Conservation (phyloP, 1,140 invertebrate species). For the Drosophila takahashii region DNA sequence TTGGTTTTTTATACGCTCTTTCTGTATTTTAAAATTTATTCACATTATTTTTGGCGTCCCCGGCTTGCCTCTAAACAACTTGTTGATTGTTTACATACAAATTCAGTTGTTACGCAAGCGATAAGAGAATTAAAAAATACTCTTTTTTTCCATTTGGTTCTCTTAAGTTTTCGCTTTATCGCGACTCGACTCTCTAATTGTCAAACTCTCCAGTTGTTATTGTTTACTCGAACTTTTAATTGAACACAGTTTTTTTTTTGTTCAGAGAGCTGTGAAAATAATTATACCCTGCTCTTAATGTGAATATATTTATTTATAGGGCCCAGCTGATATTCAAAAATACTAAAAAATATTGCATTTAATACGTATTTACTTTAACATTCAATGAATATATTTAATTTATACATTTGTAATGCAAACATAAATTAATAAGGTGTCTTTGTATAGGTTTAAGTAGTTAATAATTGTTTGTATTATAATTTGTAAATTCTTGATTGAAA, state of each 20-base stretch:
- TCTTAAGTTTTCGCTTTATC: not conserved
- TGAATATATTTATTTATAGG: conserved; percentile 2
- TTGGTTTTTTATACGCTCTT: conserved; percentile 23
- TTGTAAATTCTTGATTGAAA: too few relatives aligned
- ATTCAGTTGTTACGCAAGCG: conserved; percentile 50
- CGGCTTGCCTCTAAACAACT: conserved; percentile 23
- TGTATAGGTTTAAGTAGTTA: too few relatives aligned
- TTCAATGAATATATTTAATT: too few relatives aligned
- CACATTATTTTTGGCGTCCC: conserved; percentile 18
- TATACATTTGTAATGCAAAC: too few relatives aligned
- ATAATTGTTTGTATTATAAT: too few relatives aligned
- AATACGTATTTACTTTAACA: too few relatives aligned
- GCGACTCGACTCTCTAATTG: not conserved
- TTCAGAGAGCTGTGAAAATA: not conserved
- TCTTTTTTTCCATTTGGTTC: conserved; percentile 2
- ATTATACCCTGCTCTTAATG: not conserved
- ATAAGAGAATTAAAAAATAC: not conserved
- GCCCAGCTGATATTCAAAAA: too few relatives aligned
- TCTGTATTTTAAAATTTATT: conserved; percentile 1
- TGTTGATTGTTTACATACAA: conserved; percentile 54
- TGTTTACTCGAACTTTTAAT: not conserved
- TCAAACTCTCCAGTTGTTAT: not conserved
- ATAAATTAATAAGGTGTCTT: too few relatives aligned
- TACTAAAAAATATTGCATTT: too few relatives aligned
- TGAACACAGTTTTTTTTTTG: not conserved